phyloP scores from a whole-genome alignment of 2,113 vertebrate species.

The human (Homo sapiens) region DNA sequence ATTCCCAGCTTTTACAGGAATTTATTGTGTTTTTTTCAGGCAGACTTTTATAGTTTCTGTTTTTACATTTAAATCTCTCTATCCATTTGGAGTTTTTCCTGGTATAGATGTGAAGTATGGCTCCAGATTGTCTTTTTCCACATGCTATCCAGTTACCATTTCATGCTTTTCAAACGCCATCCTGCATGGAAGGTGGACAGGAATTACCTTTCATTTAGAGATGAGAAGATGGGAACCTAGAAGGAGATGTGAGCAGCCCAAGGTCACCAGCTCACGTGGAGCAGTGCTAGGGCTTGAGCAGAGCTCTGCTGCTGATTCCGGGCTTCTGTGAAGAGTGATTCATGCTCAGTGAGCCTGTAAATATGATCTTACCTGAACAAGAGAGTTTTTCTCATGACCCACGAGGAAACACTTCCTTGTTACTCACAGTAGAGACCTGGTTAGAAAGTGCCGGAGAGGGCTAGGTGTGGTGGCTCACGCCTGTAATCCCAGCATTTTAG shows the following conservation, averaged over 20 bases:
- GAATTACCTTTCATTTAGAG: too few relatives aligned
- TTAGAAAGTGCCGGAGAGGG: background rate
- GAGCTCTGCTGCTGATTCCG: background rate
- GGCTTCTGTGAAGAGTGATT: background rate
- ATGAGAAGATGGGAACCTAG: too few relatives aligned
- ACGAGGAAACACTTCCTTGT: background rate
- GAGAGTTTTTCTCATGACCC: background rate
- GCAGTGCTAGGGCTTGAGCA: background rate
- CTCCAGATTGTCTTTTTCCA: background rate
- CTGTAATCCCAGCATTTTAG: too few relatives aligned
- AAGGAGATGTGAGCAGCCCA: background rate
- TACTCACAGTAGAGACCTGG: background rate
- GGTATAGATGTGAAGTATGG: background rate
- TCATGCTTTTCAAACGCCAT: background rate
- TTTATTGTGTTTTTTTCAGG: background rate
- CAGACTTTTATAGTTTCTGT: background rate
- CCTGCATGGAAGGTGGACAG: background rate
- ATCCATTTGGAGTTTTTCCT: background rate
- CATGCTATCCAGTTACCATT: background rate
- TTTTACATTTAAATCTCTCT: background rate
- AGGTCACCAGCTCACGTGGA: accelerated
- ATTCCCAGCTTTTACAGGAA: background rate
- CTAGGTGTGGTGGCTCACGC: too few relatives aligned
- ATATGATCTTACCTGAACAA: background rate
- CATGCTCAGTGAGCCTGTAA: background rate